These are phyloP conservation scores for Saguinus midas DNA, from an alignment of 2,113 vertebrate genomes.

Conservation along the genomic window DNA sequence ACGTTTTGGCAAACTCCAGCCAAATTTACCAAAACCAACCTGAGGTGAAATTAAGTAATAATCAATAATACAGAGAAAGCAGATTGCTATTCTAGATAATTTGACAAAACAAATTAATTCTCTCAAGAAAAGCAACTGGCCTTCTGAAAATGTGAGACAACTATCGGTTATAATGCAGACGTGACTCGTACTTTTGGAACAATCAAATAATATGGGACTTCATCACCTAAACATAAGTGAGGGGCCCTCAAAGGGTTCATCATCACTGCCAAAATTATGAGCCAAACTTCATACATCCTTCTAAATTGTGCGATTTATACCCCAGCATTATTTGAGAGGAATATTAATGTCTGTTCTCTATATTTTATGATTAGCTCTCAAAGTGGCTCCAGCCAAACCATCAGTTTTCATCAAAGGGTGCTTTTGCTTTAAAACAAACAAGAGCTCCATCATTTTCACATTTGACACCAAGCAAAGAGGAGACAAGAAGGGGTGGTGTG, in stretches of 20 bases:
- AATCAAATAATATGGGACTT: not conserved
- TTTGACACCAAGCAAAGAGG: not conserved
- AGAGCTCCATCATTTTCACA: not conserved
- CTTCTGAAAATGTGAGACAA: not conserved
- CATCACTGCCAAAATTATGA: not conserved
- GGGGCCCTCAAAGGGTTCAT: not conserved
- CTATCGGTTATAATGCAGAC: not conserved
- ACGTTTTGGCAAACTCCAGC: not conserved
- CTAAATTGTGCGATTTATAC: not conserved
- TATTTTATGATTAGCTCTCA: not conserved
- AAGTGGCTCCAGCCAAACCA: not conserved
- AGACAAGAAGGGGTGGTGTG: not conserved
- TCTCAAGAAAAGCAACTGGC: not conserved
- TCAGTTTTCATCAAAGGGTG: constrained; percentile 5
- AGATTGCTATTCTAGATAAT: not conserved
- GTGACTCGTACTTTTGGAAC: not conserved
- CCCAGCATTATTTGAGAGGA: not conserved
- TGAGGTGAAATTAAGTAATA: not conserved
- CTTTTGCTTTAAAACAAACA: not conserved
- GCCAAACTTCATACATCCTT: not conserved
- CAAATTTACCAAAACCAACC: not conserved
- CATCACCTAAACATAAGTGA: not conserved
- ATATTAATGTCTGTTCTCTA: not conserved
- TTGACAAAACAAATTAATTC: not conserved
- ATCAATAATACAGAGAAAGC: not conserved